These are phyloP conservation scores for Crematogaster levior DNA, from an alignment of 2,888 invertebrate genomes.

Conservation along the genomic window DNA sequence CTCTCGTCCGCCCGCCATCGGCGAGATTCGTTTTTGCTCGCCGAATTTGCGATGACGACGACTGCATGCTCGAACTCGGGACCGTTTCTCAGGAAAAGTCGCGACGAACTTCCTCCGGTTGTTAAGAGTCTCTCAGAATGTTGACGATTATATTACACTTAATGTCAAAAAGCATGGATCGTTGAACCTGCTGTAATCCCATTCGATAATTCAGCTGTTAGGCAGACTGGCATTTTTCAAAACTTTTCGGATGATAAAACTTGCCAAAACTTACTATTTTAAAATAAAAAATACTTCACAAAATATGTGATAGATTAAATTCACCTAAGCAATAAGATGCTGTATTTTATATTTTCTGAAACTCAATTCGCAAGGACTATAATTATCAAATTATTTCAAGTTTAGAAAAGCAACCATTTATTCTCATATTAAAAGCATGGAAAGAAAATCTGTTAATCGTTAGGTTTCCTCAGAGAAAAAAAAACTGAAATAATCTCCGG, in stretches of 20 bases:
- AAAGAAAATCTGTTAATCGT: background rate
- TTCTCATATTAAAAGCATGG: too few relatives aligned
- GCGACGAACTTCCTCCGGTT: slow-evolving; percentile 16
- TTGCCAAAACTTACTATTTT: background rate
- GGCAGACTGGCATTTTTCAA: background rate
- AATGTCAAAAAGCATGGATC: background rate
- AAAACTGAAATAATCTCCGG: background rate
- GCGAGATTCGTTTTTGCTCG: slow-evolving; percentile 67
- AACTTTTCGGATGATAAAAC: background rate
- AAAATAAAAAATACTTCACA: background rate
- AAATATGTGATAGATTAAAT: background rate
- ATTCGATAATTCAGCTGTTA: background rate
- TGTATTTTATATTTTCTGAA: background rate
- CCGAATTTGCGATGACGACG: slow-evolving; percentile 49
- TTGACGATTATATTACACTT: background rate
- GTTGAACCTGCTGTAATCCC: background rate
- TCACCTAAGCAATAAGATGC: background rate
- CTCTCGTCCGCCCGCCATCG: slow-evolving; percentile 53
- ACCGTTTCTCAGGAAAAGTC: slow-evolving; percentile 49
- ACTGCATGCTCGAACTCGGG: slow-evolving; percentile 8
- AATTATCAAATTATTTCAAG: background rate
- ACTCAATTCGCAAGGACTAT: background rate
- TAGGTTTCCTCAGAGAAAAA: background rate
- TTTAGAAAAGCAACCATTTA: background rate
- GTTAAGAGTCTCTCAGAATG: background rate